phyloP scores from a whole-genome alignment of 2,888 invertebrate species.

The Zhuqinia jingwanae region DNA sequence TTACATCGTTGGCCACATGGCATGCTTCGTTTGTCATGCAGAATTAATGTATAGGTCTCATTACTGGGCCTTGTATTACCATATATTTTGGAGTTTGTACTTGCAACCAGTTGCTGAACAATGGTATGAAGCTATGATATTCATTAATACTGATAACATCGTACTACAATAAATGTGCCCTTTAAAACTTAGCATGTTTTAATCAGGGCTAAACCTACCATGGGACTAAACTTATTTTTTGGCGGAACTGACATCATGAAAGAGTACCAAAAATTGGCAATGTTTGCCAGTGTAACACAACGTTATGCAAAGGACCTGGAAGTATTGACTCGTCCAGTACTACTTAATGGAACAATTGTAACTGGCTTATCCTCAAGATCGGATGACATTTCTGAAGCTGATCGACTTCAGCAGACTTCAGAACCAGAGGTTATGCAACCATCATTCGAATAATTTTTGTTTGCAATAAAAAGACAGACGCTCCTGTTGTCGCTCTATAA shows the following conservation, averaged over 20 bases:
- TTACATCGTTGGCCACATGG: slow-evolving; percentile 60
- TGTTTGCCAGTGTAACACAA: slow-evolving; percentile 24
- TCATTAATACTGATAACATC: too few relatives aligned
- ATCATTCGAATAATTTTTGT: too few relatives aligned
- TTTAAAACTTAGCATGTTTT: too few relatives aligned
- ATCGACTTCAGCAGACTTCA: too few relatives aligned
- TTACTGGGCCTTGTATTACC: slow-evolving; percentile 52
- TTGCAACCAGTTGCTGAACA: slow-evolving; percentile 36
- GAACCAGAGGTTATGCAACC: too few relatives aligned
- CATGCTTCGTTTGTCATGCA: slow-evolving; percentile 35
- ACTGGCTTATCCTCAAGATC: too few relatives aligned
- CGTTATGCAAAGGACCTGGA: slow-evolving; percentile 7
- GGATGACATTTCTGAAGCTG: too few relatives aligned
- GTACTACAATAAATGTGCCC: not conserved
- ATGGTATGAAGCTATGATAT: slow-evolving; percentile 54
- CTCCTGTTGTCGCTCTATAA: too few relatives aligned
- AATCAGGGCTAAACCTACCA: slow-evolving; percentile 37
- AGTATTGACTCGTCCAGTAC: not conserved
- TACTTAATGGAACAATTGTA: too few relatives aligned
- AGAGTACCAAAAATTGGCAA: slow-evolving; percentile 53
- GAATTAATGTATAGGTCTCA: not conserved
- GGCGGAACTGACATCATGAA: slow-evolving; percentile 37
- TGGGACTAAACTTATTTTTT: slow-evolving; percentile 45
- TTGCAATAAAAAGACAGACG: too few relatives aligned
- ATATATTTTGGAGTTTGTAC: slow-evolving; percentile 46